Base-by-base conservation (phyloP, 2,113 vertebrate genomes). In the Chrysochloris asiatica region DNA sequence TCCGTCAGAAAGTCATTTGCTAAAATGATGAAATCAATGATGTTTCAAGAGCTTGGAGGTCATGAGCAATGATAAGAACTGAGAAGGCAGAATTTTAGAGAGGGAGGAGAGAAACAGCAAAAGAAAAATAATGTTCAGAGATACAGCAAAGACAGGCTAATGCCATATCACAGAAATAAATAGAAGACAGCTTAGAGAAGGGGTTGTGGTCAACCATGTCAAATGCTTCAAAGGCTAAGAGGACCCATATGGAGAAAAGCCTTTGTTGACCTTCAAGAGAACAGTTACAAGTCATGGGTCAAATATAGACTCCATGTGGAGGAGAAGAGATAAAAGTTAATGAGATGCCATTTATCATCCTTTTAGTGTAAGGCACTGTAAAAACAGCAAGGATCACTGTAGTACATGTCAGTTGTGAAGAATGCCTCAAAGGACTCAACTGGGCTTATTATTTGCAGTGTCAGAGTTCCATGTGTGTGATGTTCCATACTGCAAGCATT, bases 291-390 rank as follows among this genome's bases (percentile, higher is more conserved):
- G 71, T 89, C 85, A 91, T 3, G 48, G 43, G 78, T 87, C 82
- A 93, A 85, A 67, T 80, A 43, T 1, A 89, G 79, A 90, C 43
- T 91, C 59, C 26, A 61, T 22, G 13, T 52, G 36, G 17, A 59
- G 16, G 78, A 91, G 86, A 93, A 81, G 69, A 87, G 61, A 85
- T 71, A 76, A 93, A 92, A 76, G 78, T n/a, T 87, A 94, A 93
- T 77, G 82, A 93, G 88, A 89, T 65, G 52, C 28, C 72, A 91
- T 84, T 92, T 84, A 45, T 86, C 24, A 24, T 83, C 41, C 24
- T 77, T 48, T 69, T 88, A 63, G 28, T 65, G 36, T 67, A 50
- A 91, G 81, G 56, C 54, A 56, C 48, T 19, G 41, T 26, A 45
- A 80, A 76, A 33, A 8, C 82, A 92, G 78, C 48, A 73, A 81